Base-by-base conservation (phyloP, 2,113 vertebrate genomes). In the Erinaceus europaeus region DNA sequence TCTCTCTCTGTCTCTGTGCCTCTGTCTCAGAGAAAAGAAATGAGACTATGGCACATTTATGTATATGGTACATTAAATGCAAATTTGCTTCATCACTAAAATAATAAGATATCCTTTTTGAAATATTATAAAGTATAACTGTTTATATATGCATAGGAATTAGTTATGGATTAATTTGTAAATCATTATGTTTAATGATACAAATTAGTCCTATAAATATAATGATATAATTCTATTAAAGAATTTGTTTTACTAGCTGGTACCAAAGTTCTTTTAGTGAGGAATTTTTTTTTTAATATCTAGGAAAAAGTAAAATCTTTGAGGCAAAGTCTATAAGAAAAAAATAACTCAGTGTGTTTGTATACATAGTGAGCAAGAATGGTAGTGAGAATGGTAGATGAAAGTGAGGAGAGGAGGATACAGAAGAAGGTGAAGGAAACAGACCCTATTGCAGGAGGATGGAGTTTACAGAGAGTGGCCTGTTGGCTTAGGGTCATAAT, bases 81-180 rank as follows among this genome's bases (percentile, higher is more conserved):
- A 44, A 71, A 72, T 67, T 34, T 53, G 36, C 44, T 72, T 85
- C 25, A 32, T 81, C 75, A 40, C 82, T 93, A 78, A 84, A 80
- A 44, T 77, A 84, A 75, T 61, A 69, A 79, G n/a, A 11, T 38
- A 61, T 69, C 3, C 15, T 18, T 64, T 92, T 75, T 18, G 55
- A n/a, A 88, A 55, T 7, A n/a, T 18, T 32, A 3, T 27, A 68
- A 69, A 38, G n/a, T n/a, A n/a, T n/a, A n/a, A n/a, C n/a, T 86
- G 4, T 73, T 86, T 83, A 29, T 34, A 48, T 42, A 9, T 53
- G 5, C 64, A 64, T 50, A 25, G 42, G 21, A 50, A 27, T 34
- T 36, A 61, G 59, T 69, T 69, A n/a, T 59, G 64, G 69, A 65
- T 61, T 68, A 38, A 46, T 78, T 69, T 55, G 6, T 25, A n/a